Base-by-base conservation (phyloP, 2,888 invertebrate genomes). In the Koerneria pararmatus region DNA sequence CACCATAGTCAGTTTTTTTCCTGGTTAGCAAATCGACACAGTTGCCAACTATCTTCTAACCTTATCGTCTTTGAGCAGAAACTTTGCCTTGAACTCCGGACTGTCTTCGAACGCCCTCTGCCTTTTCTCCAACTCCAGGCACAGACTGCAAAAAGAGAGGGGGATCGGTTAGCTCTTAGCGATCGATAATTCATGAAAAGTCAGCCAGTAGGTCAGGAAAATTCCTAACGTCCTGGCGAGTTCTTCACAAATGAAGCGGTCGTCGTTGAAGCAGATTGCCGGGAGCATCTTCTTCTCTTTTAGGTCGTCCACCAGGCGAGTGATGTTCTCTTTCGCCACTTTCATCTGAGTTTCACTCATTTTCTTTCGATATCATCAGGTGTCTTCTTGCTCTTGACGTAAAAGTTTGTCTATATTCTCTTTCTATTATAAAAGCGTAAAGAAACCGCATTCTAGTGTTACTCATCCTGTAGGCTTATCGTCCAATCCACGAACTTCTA, bases 211-310 rank as follows among this genome's bases (percentile, higher is more conserved):
- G 8, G 8, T 11, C 46, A n/a, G 11, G 19, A 41, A 11, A 41
- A 41, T 15, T 15, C 64, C 67, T 22, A 73, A 59, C 15, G 62
- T 62, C 5, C 24, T 58, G 2, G 82, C 80, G 57, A 82, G 66
- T 22, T 58, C 68, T 62, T 82, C 79, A 53, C 81, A 82, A 2
- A 80, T 69, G 31, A 74, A 73, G 58, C 81, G 78, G 67, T 80
- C 76, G 56, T 81, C 81, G 61, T 79, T 81, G 75, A 81, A 81
- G 60, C 81, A 82, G 48, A 81, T 75, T 1, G 79, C 79, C 22
- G 81, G 81, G 11, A 81, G 68, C 69, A 78, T 79, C 31, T 70
- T 71, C 53, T 74, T 74, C 49, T 75, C 72, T 58, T 73, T 73
- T 59, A 82, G 64, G 41, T 79, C 71, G 32, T 80, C 80, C 32